phyloP scores from a whole-genome alignment of 2,888 invertebrate species.

The Aporophyla lueneburgensis region DNA sequence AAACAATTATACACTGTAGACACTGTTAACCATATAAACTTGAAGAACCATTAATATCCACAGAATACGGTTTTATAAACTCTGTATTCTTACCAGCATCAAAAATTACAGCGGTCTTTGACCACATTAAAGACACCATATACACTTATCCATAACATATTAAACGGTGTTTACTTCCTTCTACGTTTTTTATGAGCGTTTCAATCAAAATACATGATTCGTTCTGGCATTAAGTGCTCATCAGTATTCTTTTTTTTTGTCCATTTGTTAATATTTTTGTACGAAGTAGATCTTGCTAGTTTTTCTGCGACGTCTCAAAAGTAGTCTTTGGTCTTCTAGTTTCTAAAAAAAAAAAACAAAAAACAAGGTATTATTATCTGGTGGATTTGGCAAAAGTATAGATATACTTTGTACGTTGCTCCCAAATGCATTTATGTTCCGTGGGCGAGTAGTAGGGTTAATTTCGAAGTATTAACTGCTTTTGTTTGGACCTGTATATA shows the following conservation, averaged over 20 bases:
- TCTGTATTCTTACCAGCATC: not conserved
- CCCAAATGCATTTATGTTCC: not conserved
- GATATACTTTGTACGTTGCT: too few species aligned
- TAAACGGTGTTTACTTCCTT: conserved; percentile 21
- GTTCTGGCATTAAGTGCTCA: conserved; percentile 35
- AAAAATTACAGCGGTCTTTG: not conserved
- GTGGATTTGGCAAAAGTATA: not conserved
- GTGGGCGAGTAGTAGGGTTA: not conserved
- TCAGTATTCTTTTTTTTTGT: conserved; percentile 20
- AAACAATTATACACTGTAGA: not conserved
- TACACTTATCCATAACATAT: conserved; percentile 9
- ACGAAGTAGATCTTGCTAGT: conserved; percentile 51
- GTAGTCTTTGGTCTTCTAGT: conserved; percentile 71
- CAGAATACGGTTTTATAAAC: not conserved
- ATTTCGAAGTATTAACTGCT: too few species aligned
- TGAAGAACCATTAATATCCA: not conserved
- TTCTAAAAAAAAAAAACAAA: conserved; percentile 69
- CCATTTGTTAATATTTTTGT: conserved; percentile 28
- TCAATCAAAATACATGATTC: conserved; percentile 43
- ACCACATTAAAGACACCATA: not conserved
- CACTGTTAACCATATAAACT: not conserved
- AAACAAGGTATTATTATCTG: not conserved
- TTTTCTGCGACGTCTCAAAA: conserved; percentile 55
- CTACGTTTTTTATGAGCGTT: conserved; percentile 21
- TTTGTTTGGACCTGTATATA: too few species aligned